Evolutionary conservation across 2,888 invertebrate species (phyloP).

Genomic region (Strigamia maritima): DNA sequence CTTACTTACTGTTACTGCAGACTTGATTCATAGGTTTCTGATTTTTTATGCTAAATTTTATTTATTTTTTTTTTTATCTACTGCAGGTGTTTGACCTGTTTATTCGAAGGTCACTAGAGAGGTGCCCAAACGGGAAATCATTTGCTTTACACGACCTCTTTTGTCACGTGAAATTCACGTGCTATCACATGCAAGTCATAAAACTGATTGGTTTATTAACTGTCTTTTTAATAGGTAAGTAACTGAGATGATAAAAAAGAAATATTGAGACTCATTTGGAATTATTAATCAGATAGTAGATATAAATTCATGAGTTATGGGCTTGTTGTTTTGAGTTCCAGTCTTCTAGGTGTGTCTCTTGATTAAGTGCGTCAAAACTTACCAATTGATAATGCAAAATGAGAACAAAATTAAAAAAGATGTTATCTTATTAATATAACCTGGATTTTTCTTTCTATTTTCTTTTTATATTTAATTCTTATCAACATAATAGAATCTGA

Average conservation of each 20-base stretch:
- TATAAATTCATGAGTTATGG: neutral
- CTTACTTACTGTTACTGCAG: too few species aligned
- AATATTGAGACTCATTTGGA: too few species aligned
- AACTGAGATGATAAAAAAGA: neutral
- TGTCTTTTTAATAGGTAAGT: neutral
- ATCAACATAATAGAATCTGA: too few species aligned
- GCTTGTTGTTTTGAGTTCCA: neutral
- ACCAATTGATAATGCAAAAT: neutral
- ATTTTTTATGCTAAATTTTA: neutral
- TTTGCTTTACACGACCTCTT: neutral
- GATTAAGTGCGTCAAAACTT: neutral
- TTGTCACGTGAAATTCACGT: neutral
- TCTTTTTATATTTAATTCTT: too few species aligned
- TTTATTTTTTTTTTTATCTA: neutral
- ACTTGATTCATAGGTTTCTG: neutral
- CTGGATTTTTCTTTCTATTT: neutral
- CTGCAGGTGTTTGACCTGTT: constrained; percentile 18
- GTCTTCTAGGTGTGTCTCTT: neutral
- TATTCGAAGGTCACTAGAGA: neutral
- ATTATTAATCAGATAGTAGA: neutral
- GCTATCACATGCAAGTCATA: neutral
- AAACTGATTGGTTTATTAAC: neutral
- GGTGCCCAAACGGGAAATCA: neutral
- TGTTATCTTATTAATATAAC: neutral
- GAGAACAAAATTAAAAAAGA: neutral